Base-by-base conservation (phyloP, 1,140 invertebrate species). In the Eumaeus atala region DNA sequence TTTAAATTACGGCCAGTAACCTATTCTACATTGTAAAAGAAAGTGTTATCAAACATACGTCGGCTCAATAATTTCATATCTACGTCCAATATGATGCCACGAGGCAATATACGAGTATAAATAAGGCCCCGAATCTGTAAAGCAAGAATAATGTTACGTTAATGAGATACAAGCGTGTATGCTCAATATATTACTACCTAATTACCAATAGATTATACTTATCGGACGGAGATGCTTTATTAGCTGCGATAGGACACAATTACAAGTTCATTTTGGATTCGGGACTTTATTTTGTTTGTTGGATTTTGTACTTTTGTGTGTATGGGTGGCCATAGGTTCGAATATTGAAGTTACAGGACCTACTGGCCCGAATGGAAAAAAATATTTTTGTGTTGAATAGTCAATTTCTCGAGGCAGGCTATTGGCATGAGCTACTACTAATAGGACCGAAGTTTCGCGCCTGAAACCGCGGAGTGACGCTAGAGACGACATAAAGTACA, bases 171-270 rank as follows among this genome's bases (percentile, higher is more conserved):
- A 71, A 67, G 75, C 73, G 81, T 59, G 54, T 77, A 75, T 70
- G 65, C 66, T 72, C 72, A 74, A 84, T 84, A 84, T 82, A 79
- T 84, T 82, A 82, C 64, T 54, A 51, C 59, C 68, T 84, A 84
- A 84, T 84, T 84, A 82, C 78, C 71, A 67, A 84, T 82, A 84
- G 66, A 82, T 84, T 84, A 82, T 84, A 77, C 77, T 82, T 84
- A 84, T 81, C 77, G 62, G 37, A 34, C 51, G 53, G 44, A 59
- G 56, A 84, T 79, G 70, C 59, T 76, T 77, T 72, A 74, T 78
- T 80, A 76, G 66, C 68, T 64, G 67, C 65, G 66, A 70, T 70
- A 67, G 74, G 67, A 72, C 73, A 64, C 64, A 74, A 76, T 79
- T 77, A 84, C 74, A 78, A 71, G 70, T 78, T 62, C 79, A 81